Conservation (phyloP, 1,140 invertebrate genomes). For the Steinernema feltiae region DNA sequence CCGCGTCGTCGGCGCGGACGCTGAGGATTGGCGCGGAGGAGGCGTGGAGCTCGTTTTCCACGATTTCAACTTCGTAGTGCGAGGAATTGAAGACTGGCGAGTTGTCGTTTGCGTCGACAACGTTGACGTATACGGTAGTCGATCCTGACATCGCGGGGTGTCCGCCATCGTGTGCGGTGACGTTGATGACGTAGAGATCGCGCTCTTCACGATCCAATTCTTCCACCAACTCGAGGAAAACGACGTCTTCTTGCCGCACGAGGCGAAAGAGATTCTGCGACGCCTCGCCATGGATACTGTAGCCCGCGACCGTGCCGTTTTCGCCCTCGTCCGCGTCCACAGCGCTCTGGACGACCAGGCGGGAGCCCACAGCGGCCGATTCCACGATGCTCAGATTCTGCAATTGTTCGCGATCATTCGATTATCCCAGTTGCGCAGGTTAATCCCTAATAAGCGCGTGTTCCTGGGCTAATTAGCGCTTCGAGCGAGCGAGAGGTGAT, state of each 20-base stretch:
- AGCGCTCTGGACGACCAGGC: conserved; percentile 15
- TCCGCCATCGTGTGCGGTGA: conserved; percentile 80
- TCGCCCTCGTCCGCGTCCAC: conserved; percentile 58
- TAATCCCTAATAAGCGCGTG: not conserved
- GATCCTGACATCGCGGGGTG: conserved; percentile 69
- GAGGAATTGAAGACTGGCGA: conserved; percentile 69
- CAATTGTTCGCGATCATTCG: not conserved
- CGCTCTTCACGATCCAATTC: conserved; percentile 78
- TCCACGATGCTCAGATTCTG: conserved; percentile 14
- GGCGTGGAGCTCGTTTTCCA: conserved; percentile 52
- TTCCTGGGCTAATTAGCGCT: not conserved
- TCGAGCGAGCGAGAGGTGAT: not conserved
- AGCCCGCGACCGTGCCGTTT: conserved; percentile 78
- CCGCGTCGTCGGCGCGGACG: conserved; percentile 83
- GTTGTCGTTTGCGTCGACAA: conserved; percentile 87
- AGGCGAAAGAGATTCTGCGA: conserved; percentile 78
- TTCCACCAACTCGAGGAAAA: conserved; percentile 79
- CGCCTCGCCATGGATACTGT: conserved; percentile 73
- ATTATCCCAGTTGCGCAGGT: not conserved
- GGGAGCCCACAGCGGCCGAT: conserved; percentile 7
- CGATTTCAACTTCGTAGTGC: conserved; percentile 28
- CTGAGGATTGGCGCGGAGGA: conserved; percentile 77
- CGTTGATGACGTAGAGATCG: conserved; percentile 76
- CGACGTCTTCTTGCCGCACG: conserved; percentile 77
- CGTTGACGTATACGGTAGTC: conserved; percentile 68